Percentiles rank a stretch among this genome's conserved stretches.
These are phyloP conservation scores for Chamaea fasciata DNA, from an alignment of 2,113 vertebrate species.

Conservation along the genomic window DNA sequence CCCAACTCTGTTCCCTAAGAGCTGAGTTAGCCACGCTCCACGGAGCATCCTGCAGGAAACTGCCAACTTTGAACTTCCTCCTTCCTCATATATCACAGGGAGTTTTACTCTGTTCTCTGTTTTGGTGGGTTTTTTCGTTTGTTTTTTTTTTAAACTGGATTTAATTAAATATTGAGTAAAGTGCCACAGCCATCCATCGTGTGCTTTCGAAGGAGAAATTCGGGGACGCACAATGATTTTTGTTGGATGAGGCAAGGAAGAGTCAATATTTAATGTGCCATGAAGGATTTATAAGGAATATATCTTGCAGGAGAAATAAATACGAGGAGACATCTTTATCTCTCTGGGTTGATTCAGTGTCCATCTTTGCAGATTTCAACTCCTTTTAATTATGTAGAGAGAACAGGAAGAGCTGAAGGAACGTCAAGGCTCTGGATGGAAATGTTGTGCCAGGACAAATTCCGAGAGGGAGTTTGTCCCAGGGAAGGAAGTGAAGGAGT, in stretches of 20 bases:
- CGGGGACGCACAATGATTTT: not conserved
- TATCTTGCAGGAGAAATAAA: conserved; percentile 29
- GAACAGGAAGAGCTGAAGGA: not conserved
- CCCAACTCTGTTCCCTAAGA: not conserved
- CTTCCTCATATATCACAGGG: not conserved
- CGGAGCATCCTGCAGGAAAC: not conserved
- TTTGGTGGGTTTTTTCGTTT: not conserved
- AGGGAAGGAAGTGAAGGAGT: not conserved
- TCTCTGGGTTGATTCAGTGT: not conserved
- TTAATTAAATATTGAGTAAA: conserved; percentile 54
- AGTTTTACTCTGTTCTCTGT: not conserved
- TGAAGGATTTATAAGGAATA: conserved; percentile 51
- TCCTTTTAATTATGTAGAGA: conserved; percentile 31
- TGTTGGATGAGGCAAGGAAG: not conserved
- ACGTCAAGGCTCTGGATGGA: not conserved
- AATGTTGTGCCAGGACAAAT: fast-evolving
- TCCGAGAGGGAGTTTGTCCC: not conserved
- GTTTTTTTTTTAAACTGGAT: not conserved
- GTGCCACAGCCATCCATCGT: not conserved
- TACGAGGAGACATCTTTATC: conserved; percentile 23
- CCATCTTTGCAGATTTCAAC: not conserved
- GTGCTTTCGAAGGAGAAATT: not conserved
- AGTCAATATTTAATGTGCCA: conserved; percentile 59
- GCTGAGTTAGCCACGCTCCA: not conserved
- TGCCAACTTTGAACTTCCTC: not conserved